Conservation (phyloP, 2,797 vertebrate species). For the Cichlasoma orientale region DNA sequence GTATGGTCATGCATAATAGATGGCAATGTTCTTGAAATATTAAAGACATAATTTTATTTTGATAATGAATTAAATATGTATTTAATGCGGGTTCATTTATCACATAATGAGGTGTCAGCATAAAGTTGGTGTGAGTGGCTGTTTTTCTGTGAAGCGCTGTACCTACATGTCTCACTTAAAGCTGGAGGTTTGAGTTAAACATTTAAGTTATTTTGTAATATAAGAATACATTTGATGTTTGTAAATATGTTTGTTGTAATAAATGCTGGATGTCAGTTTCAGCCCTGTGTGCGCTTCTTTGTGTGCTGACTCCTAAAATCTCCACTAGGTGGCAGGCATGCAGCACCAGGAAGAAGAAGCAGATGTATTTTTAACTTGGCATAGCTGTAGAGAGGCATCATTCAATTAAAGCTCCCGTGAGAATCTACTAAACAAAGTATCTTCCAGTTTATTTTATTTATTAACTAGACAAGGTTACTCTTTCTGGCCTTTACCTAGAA, state of each 20-base stretch:
- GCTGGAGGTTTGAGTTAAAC: slow-evolving; percentile 28
- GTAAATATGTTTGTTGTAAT: slow-evolving; percentile 61
- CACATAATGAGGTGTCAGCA: not conserved
- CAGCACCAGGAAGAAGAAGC: slow-evolving; percentile 12
- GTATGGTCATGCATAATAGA: slow-evolving; percentile 36
- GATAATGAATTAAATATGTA: not conserved
- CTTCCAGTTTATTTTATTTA: not conserved
- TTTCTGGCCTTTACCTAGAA: not conserved
- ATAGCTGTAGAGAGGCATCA: rapidly evolving
- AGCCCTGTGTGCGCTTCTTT: not conserved
- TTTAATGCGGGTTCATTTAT: slow-evolving; percentile 26
- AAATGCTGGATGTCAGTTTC: slow-evolving; percentile 56
- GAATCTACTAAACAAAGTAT: not conserved
- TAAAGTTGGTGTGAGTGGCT: slow-evolving; percentile 2
- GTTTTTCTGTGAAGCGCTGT: slow-evolving; percentile 15
- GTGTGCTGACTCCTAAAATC: slow-evolving; percentile 34
- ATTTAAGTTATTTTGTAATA: slow-evolving; percentile 50
- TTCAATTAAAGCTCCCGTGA: not conserved
- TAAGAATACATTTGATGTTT: slow-evolving; percentile 43
- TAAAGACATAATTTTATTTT: not conserved
- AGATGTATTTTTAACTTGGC: not conserved
- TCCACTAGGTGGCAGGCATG: not conserved
- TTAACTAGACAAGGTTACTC: no score
- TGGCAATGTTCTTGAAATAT: slow-evolving; percentile 18
- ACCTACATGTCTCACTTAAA: not conserved